These are phyloP conservation scores for Pelosia muscerda DNA, from an alignment of 2,888 invertebrate genomes.

Conservation along the genomic window DNA sequence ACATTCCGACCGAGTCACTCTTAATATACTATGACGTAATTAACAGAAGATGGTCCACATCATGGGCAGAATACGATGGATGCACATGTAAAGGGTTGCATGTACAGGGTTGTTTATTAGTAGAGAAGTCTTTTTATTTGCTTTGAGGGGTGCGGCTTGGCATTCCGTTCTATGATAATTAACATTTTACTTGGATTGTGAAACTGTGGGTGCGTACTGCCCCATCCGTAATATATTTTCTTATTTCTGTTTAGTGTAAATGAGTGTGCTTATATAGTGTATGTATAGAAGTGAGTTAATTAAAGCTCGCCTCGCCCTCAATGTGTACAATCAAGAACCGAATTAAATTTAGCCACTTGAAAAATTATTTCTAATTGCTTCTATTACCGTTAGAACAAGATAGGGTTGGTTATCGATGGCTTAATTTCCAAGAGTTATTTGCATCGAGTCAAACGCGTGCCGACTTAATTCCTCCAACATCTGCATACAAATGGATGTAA, in stretches of 20 bases:
- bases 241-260: not conserved
- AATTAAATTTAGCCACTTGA: constrained; percentile 55
- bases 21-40: constrained; percentile 50
- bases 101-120: too few species aligned
- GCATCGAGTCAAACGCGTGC: constrained; percentile 73
- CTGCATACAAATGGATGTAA: constrained; percentile 85
- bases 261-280: not conserved
- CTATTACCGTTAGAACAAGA: constrained; percentile 51
- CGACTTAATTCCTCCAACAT: constrained; percentile 72
- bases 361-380: constrained; percentile 53
- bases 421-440: constrained; percentile 83
- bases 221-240: too few species aligned
- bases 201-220: too few species aligned
- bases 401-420: constrained; percentile 75
- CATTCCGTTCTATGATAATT: too few species aligned
- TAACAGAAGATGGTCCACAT: constrained; percentile 40
- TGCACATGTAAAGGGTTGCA: not conserved
- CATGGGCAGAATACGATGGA: constrained; percentile 14
- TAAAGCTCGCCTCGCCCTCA: constrained; percentile 33
- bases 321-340: constrained; percentile 40
- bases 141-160: too few species aligned
- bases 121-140: too few species aligned
- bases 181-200: too few species aligned
- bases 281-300: constrained; percentile 5
- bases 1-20: constrained; percentile 38